A percentile compares a stretch with the other conserved stretches of the same genome.
These are phyloP conservation scores for Hydropsyche tenuis DNA, from an alignment of 1,140 invertebrate genomes.

Conservation along the genomic window DNA sequence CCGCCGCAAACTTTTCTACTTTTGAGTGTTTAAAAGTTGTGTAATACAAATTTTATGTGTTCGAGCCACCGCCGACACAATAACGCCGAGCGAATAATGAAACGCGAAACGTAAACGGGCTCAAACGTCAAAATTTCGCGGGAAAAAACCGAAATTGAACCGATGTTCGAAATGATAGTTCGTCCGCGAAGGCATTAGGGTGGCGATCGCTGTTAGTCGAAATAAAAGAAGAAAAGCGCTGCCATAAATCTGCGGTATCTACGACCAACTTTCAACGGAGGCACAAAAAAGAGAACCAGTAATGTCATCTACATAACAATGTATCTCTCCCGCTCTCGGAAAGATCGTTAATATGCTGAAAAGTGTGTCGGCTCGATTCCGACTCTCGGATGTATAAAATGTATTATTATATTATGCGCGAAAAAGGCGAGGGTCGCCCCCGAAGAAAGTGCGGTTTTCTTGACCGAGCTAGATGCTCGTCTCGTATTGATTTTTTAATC, in stretches of 20 bases:
- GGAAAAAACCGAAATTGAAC: neutral
- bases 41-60: conserved; percentile 46
- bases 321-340: conserved; percentile 26
- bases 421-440: conserved; percentile 28
- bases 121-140: conserved; percentile 27
- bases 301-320: conserved; percentile 42
- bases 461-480: neutral
- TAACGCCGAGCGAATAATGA: conserved; percentile 34
- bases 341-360: conserved; percentile 39
- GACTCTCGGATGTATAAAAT: too few species aligned
- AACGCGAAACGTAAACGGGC: conserved; percentile 41
- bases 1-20: conserved; percentile 43
- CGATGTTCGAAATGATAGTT: conserved; percentile 20
- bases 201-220: neutral
- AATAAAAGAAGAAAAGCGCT: conserved; percentile 22
- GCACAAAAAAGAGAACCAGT: conserved; percentile 27
- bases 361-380: conserved; percentile 30
- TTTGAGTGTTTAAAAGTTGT: conserved; percentile 49
- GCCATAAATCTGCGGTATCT: conserved; percentile 39
- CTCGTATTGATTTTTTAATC: conserved; percentile 33
- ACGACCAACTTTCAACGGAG: conserved; percentile 34
- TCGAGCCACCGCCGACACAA: conserved; percentile 27
- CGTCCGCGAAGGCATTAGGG: neutral
- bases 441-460: conserved; percentile 10
- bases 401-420: neutral